Conservation (phyloP, 2,113 vertebrate genomes). For the Sinosuthora webbiana region DNA sequence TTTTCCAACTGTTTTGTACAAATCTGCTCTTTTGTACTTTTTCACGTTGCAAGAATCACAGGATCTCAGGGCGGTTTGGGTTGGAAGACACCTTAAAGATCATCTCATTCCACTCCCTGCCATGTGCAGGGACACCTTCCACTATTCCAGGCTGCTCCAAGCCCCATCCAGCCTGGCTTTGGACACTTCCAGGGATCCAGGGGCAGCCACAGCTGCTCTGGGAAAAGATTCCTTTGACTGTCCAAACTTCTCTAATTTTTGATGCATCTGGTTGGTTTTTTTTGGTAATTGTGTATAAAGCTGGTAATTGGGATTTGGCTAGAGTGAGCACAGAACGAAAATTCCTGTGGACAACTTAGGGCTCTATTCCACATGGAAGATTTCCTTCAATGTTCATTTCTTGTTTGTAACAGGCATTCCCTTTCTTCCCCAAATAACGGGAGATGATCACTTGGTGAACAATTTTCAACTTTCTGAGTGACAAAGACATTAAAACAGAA, state of each 20-base stretch:
- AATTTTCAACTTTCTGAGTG: not conserved
- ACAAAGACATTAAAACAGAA: not conserved
- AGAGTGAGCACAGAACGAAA: not conserved
- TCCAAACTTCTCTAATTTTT: not conserved
- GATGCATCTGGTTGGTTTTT: not conserved
- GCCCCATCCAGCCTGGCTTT: rapidly evolving
- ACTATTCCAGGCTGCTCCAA: rapidly evolving
- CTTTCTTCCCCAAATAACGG: not conserved
- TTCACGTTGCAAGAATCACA: not conserved
- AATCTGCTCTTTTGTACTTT: not conserved
- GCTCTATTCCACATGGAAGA: not conserved
- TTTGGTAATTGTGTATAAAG: not conserved
- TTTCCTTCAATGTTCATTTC: not conserved
- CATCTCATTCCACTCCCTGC: too few relatives aligned
- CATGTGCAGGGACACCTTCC: not conserved
- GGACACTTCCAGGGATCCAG: not conserved
- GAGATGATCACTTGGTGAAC: not conserved
- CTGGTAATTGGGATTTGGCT: not conserved
- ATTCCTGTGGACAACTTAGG: not conserved
- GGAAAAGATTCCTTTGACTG: not conserved
- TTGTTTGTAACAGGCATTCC: not conserved
- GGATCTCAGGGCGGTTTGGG: not conserved
- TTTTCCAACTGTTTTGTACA: not conserved
- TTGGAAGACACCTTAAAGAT: not conserved
- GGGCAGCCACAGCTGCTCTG: not conserved